phyloP scores from a whole-genome alignment of 2,888 invertebrate genomes.

The Tipula lateralis region DNA sequence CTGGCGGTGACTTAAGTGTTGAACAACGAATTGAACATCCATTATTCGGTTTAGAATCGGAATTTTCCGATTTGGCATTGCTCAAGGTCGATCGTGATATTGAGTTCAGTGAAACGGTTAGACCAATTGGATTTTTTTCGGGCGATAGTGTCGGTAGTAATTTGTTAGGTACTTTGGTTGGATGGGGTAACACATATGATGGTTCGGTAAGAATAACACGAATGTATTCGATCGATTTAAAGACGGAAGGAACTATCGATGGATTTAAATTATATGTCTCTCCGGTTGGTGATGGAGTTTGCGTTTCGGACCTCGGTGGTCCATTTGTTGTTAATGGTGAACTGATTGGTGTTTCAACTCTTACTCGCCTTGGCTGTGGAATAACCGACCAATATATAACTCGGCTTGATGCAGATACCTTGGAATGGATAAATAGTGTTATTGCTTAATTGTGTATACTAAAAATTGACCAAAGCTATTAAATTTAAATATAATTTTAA shows the following conservation, averaged over 20 bases:
- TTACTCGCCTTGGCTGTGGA: neutral
- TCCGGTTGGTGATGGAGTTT: neutral
- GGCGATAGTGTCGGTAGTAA: neutral
- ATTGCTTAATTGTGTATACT: neutral
- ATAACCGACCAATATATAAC: neutral
- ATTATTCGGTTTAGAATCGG: neutral
- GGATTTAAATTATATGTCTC: neutral
- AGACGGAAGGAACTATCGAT: neutral
- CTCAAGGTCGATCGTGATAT: neutral
- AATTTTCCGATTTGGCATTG: neutral
- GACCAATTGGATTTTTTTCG: neutral
- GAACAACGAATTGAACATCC: neutral
- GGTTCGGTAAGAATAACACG: neutral
- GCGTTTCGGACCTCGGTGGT: neutral
- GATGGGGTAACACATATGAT: neutral
- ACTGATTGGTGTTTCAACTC: neutral
- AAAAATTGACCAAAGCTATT: neutral
- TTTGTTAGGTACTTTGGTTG: neutral
- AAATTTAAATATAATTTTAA: neutral
- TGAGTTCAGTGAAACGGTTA: neutral
- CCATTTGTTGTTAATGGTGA: neutral
- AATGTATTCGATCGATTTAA: neutral
- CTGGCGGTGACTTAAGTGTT: neutral
- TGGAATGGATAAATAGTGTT: neutral
- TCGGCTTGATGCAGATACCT: neutral